Evolutionary conservation across 2,797 vertebrate genomes (phyloP).

Genomic region (Halcyon leucocephala): DNA sequence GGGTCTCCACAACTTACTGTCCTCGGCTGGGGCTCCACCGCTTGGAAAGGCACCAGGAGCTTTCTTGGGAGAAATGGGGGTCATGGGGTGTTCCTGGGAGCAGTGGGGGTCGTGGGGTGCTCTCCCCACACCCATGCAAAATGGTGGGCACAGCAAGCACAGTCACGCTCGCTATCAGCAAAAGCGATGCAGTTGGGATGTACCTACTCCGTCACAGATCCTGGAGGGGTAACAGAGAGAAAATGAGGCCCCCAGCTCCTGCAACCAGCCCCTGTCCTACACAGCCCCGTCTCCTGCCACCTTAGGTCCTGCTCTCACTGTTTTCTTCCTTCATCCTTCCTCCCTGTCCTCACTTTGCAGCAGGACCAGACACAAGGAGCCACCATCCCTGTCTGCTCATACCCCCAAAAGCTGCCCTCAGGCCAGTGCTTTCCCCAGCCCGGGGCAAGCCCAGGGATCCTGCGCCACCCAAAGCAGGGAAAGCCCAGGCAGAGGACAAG

Average conservation of each 20-base stretch:
- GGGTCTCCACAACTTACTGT: neutral
- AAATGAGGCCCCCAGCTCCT: neutral
- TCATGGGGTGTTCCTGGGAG: neutral
- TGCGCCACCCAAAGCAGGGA: neutral
- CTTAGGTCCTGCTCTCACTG: neutral
- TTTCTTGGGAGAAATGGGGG: neutral
- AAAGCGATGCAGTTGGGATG: neutral
- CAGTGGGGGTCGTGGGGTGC: neutral
- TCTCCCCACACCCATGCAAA: neutral
- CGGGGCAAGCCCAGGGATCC: neutral
- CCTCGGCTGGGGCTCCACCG: neutral
- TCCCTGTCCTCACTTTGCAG: neutral
- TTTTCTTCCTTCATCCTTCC: no score
- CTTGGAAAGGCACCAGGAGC: neutral
- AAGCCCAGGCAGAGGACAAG: neutral
- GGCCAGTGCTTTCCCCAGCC: neutral
- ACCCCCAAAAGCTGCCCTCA: neutral
- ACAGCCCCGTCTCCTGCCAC: neutral
- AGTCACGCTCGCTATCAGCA: neutral
- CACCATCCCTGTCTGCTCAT: fast-evolving
- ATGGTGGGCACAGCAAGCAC: neutral
- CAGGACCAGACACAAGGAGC: neutral
- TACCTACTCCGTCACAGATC: neutral
- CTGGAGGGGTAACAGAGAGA: neutral
- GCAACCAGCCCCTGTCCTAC: neutral